A percentile compares a stretch with the other conserved stretches of the same genome.
Evolutionary conservation across 2,113 vertebrate genomes (phyloP).

Genomic region (Nothocercus julius): DNA sequence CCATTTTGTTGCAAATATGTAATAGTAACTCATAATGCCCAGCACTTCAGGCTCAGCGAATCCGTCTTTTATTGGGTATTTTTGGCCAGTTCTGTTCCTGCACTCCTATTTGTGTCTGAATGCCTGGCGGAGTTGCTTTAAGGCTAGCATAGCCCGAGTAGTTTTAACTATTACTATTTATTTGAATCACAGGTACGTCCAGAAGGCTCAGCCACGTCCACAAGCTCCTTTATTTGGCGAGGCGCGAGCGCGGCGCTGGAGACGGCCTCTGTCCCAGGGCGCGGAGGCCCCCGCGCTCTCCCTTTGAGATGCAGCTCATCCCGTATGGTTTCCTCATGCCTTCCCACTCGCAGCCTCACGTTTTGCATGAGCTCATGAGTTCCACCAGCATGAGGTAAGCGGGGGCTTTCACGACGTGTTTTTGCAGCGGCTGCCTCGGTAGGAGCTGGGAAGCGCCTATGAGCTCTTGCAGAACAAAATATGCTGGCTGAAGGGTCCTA

Average conservation of each 20-base stretch:
- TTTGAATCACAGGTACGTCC: not conserved
- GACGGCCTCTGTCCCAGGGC: not conserved
- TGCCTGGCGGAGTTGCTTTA: not conserved
- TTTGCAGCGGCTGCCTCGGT: not conserved
- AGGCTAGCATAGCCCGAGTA: not conserved
- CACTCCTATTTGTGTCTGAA: not conserved
- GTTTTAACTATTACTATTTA: not conserved
- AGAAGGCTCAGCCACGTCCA: not conserved
- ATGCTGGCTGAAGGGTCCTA: not conserved
- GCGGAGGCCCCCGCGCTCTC: not conserved
- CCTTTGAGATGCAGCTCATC: not conserved
- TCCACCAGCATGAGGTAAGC: not conserved
- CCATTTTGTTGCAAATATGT: not conserved
- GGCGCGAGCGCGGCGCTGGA: not conserved
- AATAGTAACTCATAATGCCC: not conserved
- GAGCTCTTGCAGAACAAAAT: not conserved
- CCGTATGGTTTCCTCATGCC: not conserved
- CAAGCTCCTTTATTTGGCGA: not conserved
- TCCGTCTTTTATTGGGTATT: not conserved
- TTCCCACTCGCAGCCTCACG: not conserved
- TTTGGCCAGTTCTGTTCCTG: not conserved
- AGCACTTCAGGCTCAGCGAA: not conserved
- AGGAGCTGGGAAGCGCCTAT: fast-evolving
- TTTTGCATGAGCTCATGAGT: not conserved
- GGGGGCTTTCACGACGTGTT: not conserved